A percentile compares a stretch with the other conserved stretches of the same genome.
These are phyloP conservation scores for Euwallacea similis DNA, from an alignment of 1,140 invertebrate genomes.

Conservation along the genomic window DNA sequence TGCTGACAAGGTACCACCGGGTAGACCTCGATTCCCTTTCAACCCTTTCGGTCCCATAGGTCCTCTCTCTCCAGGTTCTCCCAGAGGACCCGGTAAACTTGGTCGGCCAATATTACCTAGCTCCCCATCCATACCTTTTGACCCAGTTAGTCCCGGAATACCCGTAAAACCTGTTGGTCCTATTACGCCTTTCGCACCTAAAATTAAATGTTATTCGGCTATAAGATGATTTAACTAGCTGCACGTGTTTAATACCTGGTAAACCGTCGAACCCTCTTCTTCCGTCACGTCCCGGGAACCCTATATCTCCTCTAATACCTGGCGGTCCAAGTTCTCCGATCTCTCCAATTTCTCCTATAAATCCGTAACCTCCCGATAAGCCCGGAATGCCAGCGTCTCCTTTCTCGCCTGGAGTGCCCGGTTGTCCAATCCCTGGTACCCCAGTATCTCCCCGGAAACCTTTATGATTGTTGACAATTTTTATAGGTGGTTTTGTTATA, in stretches of 20 bases:
- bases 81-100: conserved; percentile 53
- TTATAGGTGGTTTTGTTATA: too few relatives aligned
- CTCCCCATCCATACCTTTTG: conserved; percentile 58
- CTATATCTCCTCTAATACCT: conserved; percentile 54
- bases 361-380: conserved; percentile 56
- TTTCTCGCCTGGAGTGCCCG: conserved; percentile 57
- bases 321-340: conserved; percentile 51
- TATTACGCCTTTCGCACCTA: conserved; percentile 53
- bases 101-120: conserved; percentile 59
- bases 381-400: conserved; percentile 65
- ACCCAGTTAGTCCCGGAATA: conserved; percentile 54
- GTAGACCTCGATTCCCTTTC: conserved; percentile 67
- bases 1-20: conserved; percentile 61
- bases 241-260: neutral
- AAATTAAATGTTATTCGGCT: neutral
- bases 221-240: too few relatives aligned
- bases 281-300: conserved; percentile 50
- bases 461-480: neutral
- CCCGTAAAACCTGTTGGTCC: conserved; percentile 51
- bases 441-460: conserved; percentile 14
- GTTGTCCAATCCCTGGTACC: conserved; percentile 38
- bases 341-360: conserved; percentile 54
- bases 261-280: conserved; percentile 49
- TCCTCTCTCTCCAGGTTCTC: conserved; percentile 55
- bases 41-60: conserved; percentile 56